Evolutionary conservation across 2,888 invertebrate species (phyloP), one percentile per base, ranked within the genome.

Genomic region (Hirudinaria manillensis): DNA sequence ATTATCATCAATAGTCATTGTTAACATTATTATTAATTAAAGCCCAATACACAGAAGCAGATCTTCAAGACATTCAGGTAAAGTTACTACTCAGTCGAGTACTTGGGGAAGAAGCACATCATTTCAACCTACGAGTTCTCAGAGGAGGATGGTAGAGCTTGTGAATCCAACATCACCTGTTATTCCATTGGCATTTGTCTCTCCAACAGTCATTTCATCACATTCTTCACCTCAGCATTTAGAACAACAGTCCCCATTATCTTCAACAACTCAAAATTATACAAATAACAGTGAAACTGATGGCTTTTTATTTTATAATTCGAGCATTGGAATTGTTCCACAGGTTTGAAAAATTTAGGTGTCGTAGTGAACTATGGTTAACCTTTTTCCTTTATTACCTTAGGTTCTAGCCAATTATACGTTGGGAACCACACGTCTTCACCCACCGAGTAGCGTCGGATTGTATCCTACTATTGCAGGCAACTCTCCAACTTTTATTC

Each of bases 121-220:
- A 45, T 45, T 45, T 45, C 45, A 45, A 10, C 45, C 45, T 10
- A 45, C 45, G 16, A 45, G 45, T 45, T 45, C 45, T 6, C 45
- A 45, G 45, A 61, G 61, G 7, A 61, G 61, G 61, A 61, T 61
- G 21, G 75, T 70, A 6, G 72, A 72, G 19, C 38, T 70, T 16
- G 71, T 75, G 27, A 61, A 70, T 45, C 61, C 70, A 55, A 71
- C 75, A 13, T 38, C 55, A 19, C 68, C 75, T 21, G 34, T 70
- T 2, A 75, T 70, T 72, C 75, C 75, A 4, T 38, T 55, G 0
- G 53, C 71, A n/a, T 71, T 45, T 51, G 71, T 71, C 45, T 36
- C 36, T 51, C 71, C 34, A 10, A 51, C 19, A 21, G 16, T 29
- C 10, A 29, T 72, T n/a, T 19, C 61, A 61, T 61, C 61, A 29